Evolutionary conservation across 2,888 invertebrate genomes (phyloP).

Genomic region (Mimachlamys varia): DNA sequence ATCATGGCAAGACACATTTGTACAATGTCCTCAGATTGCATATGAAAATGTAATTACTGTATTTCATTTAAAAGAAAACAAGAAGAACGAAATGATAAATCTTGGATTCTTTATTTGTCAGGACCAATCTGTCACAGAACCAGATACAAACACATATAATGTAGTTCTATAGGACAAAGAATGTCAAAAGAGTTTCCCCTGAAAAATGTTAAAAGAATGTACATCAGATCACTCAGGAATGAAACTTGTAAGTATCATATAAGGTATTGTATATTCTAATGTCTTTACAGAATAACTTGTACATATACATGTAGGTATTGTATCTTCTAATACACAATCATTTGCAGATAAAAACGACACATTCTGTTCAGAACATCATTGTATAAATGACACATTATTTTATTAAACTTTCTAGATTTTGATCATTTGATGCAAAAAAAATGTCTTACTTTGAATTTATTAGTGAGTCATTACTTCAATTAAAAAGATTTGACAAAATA

Average conservation of each 20-base stretch:
- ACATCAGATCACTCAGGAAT: conserved; percentile 13
- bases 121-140: neutral
- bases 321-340: neutral
- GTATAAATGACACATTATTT: too few species aligned
- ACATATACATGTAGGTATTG: neutral
- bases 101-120: conserved; percentile 3
- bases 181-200: neutral
- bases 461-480: too few species aligned
- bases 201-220: conserved; percentile 14
- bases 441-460: too few species aligned
- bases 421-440: too few species aligned
- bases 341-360: neutral
- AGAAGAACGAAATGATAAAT: neutral
- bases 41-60: too few species aligned
- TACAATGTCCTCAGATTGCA: too few species aligned
- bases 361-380: neutral
- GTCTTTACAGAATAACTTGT: neutral
- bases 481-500: too few species aligned
- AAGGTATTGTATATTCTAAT: neutral
- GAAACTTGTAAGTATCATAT: neutral
- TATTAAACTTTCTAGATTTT: too few species aligned
- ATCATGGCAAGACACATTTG: too few species aligned
- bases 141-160: neutral
- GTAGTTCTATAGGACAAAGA: neutral
- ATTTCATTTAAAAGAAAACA: too few species aligned